These are phyloP conservation scores for Lottia scabra DNA, from an alignment of 2,888 invertebrate genomes.

Conservation along the genomic window DNA sequence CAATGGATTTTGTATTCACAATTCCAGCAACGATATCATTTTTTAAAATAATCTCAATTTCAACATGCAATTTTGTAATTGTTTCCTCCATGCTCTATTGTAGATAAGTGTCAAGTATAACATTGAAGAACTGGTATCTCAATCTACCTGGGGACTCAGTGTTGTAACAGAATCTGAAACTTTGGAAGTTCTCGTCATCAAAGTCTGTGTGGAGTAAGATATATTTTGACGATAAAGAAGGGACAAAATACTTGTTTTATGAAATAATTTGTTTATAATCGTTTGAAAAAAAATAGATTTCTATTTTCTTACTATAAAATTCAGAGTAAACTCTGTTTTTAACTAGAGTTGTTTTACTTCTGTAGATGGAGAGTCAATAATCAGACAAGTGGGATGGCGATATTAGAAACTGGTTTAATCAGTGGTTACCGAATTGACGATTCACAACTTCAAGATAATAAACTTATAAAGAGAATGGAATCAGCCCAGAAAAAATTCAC, in stretches of 20 bases:
- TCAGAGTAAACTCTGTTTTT: too few species aligned
- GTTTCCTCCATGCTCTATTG: too few species aligned
- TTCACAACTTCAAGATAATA: constrained; percentile 47
- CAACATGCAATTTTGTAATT: too few species aligned
- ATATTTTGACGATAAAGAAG: too few species aligned
- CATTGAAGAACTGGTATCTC: not conserved
- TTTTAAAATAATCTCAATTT: too few species aligned
- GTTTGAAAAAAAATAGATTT: too few species aligned
- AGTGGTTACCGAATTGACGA: constrained; percentile 62
- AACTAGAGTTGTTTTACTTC: too few species aligned
- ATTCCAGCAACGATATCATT: too few species aligned
- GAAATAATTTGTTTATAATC: too few species aligned
- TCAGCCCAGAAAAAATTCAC: constrained; percentile 67
- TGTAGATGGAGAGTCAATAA: constrained; percentile 49
- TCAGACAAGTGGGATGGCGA: constrained; percentile 65
- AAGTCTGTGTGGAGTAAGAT: not conserved
- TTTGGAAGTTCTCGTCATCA: not conserved
- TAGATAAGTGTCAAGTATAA: not conserved
- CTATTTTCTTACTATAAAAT: too few species aligned
- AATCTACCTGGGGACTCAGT: not conserved
- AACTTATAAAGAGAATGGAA: constrained; percentile 66
- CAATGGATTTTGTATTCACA: too few species aligned
- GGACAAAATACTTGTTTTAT: too few species aligned
- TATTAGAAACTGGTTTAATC: constrained; percentile 67
- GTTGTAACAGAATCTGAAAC: not conserved